Conservation (phyloP, 2,113 vertebrate genomes). For the Ciconia stormi region DNA sequence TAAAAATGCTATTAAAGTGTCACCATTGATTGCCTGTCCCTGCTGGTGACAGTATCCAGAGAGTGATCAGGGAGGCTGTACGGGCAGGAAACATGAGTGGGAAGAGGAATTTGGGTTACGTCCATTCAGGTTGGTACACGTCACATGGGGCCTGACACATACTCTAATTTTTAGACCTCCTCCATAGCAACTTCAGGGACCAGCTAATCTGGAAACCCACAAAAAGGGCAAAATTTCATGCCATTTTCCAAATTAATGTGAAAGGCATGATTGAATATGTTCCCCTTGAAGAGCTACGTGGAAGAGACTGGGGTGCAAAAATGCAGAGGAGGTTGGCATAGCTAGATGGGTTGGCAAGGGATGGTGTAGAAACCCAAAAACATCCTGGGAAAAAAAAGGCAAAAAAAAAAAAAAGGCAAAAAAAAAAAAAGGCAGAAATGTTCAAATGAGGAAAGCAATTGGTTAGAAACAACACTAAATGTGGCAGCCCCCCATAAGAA, state of each 20-base stretch:
- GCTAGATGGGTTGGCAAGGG: background rate
- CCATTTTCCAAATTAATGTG: background rate
- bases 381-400: background rate
- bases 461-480: background rate
- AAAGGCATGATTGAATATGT: background rate
- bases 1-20: background rate
- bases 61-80: background rate
- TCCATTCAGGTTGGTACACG: accelerated
- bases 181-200: background rate
- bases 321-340: background rate
- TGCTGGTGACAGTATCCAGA: background rate
- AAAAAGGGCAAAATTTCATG: background rate
- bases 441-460: background rate
- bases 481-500: background rate
- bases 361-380: background rate
- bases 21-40: background rate
- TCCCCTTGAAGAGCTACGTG: accelerated
- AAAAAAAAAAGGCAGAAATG: background rate
- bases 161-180: background rate
- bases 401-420: background rate
- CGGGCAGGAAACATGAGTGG: background rate
- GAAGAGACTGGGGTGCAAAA: background rate
- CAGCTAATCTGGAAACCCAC: background rate
- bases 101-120: background rate
- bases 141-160: background rate